Evolutionary conservation across 2,888 invertebrate species (phyloP).

Genomic region (Andrena chrysosceles): DNA sequence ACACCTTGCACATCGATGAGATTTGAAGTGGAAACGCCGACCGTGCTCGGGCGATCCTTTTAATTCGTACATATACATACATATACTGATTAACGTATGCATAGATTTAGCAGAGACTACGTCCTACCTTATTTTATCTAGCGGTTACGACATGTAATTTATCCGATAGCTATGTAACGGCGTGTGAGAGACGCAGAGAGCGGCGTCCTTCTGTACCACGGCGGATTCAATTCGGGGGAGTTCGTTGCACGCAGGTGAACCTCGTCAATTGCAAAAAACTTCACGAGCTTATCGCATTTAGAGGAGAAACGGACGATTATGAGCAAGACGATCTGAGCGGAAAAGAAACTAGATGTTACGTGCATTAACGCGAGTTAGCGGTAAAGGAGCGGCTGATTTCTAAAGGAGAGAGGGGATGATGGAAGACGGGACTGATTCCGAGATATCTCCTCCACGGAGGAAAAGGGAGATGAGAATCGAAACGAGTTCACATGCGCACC

Average conservation of each 20-base stretch:
- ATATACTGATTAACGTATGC: slow-evolving; percentile 35
- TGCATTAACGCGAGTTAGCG: slow-evolving; percentile 1
- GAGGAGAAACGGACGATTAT: slow-evolving; percentile 30
- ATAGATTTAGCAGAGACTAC: slow-evolving; percentile 54
- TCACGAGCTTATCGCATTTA: slow-evolving; percentile 72
- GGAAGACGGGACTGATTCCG: slow-evolving; percentile 28
- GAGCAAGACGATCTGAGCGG: slow-evolving; percentile 34
- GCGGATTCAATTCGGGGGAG: slow-evolving; percentile 82
- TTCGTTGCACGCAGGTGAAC: slow-evolving; percentile 71
- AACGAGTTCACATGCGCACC: slow-evolving; percentile 72
- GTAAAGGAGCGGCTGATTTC: slow-evolving; percentile 1
- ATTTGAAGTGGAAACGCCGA: slow-evolving; percentile 34
- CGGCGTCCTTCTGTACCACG: slow-evolving; percentile 56
- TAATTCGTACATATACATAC: slow-evolving; percentile 42
- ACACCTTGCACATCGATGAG: slow-evolving; percentile 76
- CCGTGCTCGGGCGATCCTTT: slow-evolving; percentile 45
- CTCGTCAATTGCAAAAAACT: slow-evolving; percentile 67
- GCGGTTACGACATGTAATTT: slow-evolving; percentile 58
- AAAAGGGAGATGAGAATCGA: slow-evolving; percentile 12
- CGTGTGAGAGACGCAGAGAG: slow-evolving; percentile 63
- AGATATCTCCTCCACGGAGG: not conserved
- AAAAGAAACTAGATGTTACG: slow-evolving; percentile 7
- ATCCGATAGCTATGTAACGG: slow-evolving; percentile 56
- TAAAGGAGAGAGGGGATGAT: slow-evolving; percentile 21
- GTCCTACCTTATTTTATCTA: slow-evolving; percentile 61